Evolutionary conservation across 2,113 vertebrate genomes (phyloP).

Genomic region (Pollimyrus isidori): DNA sequence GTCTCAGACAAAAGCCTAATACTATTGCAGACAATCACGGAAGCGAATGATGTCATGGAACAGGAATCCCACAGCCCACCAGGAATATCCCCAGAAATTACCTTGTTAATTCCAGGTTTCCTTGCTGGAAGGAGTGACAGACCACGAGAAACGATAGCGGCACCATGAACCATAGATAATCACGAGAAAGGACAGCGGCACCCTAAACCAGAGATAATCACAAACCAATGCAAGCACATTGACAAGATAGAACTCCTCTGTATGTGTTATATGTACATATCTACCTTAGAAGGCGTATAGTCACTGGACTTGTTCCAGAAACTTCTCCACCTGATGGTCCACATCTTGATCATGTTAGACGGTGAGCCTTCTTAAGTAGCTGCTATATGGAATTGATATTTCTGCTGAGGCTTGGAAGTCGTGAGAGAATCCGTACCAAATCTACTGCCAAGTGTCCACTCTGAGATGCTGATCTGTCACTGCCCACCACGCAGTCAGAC

Average conservation of each 20-base stretch:
- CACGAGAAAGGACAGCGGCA: background rate
- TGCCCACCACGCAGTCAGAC: background rate
- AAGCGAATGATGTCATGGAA: background rate
- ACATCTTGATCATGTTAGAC: background rate
- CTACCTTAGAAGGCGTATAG: background rate
- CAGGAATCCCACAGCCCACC: background rate
- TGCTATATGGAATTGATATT: background rate
- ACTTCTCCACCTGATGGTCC: background rate
- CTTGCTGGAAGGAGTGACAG: background rate
- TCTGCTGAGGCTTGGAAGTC: background rate
- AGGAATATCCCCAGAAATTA: background rate
- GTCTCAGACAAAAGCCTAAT: background rate
- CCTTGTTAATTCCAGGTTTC: background rate
- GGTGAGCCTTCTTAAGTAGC: background rate
- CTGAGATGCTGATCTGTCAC: background rate
- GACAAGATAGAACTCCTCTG: background rate
- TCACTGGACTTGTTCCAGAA: background rate
- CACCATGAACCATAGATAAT: no score
- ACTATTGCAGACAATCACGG: no score
- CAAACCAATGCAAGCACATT: background rate
- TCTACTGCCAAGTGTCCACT: background rate
- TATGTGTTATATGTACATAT: background rate
- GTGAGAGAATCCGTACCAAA: background rate
- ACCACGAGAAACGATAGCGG: background rate
- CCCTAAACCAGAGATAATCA: background rate